Percentiles rank a stretch among this genome's conserved stretches.
Conservation (phyloP, 2,797 vertebrate species). For the Pangasius macronema region DNA sequence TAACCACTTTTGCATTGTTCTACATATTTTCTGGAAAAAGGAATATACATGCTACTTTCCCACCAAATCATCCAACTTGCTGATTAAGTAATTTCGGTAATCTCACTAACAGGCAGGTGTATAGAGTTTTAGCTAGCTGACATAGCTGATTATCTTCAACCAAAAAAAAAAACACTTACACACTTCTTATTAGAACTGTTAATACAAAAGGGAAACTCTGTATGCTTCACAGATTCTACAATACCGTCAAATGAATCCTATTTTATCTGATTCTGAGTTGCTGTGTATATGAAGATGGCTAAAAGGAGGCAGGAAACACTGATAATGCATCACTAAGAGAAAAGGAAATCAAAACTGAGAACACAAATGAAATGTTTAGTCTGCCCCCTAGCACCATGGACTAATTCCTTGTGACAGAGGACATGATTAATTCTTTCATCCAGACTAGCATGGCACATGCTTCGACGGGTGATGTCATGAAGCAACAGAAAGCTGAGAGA, state of each 20-base stretch:
- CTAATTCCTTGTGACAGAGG: slow-evolving; percentile 59
- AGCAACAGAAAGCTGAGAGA: slow-evolving; percentile 58
- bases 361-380: slow-evolving; percentile 53
- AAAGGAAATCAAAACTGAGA: slow-evolving; percentile 36
- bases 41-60: not conserved
- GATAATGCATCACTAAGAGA: slow-evolving; percentile 12
- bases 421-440: slow-evolving; percentile 65
- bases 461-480: slow-evolving; percentile 69
- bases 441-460: slow-evolving; percentile 58
- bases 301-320: not conserved
- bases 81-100: no score
- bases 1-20: not conserved
- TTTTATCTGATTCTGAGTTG: not conserved
- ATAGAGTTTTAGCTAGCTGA: no score
- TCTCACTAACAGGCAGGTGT: no score
- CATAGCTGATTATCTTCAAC: no score
- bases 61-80: no score
- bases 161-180: no score
- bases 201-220: no score
- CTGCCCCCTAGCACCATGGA: slow-evolving; percentile 40
- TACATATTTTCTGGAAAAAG: not conserved
- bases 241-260: not conserved
- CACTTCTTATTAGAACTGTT: no score
- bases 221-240: no score
- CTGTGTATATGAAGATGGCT: not conserved